phyloP scores from a whole-genome alignment of 2,888 invertebrate species.

The Neocrepidodera transversa region DNA sequence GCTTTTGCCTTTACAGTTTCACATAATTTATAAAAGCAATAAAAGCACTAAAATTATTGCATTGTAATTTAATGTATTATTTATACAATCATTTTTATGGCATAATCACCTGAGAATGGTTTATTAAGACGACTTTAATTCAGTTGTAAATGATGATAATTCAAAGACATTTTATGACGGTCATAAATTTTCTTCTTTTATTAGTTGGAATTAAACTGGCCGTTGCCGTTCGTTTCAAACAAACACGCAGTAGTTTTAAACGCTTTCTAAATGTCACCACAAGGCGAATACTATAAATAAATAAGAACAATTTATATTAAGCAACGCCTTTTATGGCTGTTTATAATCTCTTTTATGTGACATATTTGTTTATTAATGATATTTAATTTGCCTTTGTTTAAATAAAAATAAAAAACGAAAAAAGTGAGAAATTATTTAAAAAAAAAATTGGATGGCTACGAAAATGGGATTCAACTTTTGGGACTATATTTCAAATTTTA shows the following conservation, averaged over 20 bases:
- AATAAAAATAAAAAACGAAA: no score
- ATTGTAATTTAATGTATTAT: conserved; percentile 36
- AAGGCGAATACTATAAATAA: neutral
- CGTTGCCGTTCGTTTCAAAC: conserved; percentile 15
- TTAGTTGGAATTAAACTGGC: conserved; percentile 22
- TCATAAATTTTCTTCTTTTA: conserved; percentile 40
- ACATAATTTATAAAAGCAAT: conserved; percentile 33
- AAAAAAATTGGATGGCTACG: no score
- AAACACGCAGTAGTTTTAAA: conserved; percentile 20
- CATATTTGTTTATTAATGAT: no score
- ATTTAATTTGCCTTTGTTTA: no score
- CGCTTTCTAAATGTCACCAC: conserved; percentile 12
- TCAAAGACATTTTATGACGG: conserved; percentile 35
- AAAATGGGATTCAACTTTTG: no score
- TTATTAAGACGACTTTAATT: conserved; percentile 40
- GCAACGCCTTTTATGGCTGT: no score
- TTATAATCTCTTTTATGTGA: no score
- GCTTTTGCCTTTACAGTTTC: conserved; percentile 9
- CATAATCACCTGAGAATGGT: conserved; percentile 35
- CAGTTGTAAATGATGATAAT: conserved; percentile 42
- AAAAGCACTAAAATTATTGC: conserved; percentile 32
- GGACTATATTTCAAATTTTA: no score
- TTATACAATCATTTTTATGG: conserved; percentile 38
- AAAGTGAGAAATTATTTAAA: no score
- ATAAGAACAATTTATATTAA: no score